Evolutionary conservation across 1,140 invertebrate genomes (phyloP).

Genomic region (Drosophila paulistorum): DNA sequence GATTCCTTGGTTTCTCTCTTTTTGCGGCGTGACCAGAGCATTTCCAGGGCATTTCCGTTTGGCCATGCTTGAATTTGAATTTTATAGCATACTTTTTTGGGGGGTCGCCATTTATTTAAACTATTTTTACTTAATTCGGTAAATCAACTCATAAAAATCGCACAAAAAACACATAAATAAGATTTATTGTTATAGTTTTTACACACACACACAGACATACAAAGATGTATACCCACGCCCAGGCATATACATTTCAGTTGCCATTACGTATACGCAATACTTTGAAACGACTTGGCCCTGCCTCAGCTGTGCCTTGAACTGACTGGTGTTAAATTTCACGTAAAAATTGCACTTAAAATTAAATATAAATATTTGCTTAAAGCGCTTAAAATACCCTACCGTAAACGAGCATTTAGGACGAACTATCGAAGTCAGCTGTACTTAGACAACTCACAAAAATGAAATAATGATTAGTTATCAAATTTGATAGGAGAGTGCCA

Average conservation of each 20-base stretch:
- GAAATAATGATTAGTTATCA: too few relatives aligned
- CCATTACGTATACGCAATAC: constrained; percentile 65
- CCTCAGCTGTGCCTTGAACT: constrained; percentile 13
- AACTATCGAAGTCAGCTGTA: not conserved
- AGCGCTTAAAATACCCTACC: constrained; percentile 45
- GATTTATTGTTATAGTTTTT: constrained; percentile 74
- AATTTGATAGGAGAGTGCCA: too few relatives aligned
- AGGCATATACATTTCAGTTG: constrained; percentile 38
- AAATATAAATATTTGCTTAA: constrained; percentile 68
- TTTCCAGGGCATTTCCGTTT: constrained; percentile 51
- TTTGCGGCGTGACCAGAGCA: constrained; percentile 65
- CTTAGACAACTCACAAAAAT: not conserved
- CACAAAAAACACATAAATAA: constrained; percentile 76
- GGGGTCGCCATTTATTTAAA: constrained; percentile 67
- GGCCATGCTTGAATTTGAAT: constrained; percentile 49
- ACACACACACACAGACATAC: constrained; percentile 15
- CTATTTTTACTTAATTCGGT: constrained; percentile 53
- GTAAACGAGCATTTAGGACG: not conserved
- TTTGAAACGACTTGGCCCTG: constrained; percentile 28
- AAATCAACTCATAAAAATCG: constrained; percentile 77
- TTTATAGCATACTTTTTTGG: constrained; percentile 56
- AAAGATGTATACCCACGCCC: constrained; percentile 16
- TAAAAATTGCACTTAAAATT: constrained; percentile 69
- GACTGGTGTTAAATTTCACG: constrained; percentile 68
- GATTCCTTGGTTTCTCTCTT: constrained; percentile 2